Percentiles rank a stretch among this genome's conserved stretches.
These are phyloP conservation scores for Spodoptera littoralis DNA, from an alignment of 2,888 invertebrate species.

Conservation along the genomic window DNA sequence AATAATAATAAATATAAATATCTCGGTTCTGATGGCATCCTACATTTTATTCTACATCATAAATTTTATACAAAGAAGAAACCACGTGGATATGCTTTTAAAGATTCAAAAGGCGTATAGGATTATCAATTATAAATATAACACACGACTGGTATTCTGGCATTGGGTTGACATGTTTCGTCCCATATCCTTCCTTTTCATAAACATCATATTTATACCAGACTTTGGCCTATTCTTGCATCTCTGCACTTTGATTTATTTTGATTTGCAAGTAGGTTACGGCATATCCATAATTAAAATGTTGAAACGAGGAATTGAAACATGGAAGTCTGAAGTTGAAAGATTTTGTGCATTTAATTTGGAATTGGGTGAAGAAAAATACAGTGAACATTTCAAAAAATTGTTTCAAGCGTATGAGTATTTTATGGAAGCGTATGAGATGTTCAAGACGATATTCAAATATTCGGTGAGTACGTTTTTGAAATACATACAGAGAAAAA, in stretches of 20 bases:
- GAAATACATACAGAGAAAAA: too few relatives aligned
- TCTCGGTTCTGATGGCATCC: too few relatives aligned
- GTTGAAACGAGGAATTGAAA: constrained; percentile 23
- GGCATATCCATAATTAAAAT: constrained; percentile 19
- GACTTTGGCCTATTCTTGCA: background rate
- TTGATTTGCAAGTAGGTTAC: constrained; percentile 8
- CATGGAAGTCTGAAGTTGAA: constrained; percentile 27
- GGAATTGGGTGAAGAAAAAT: background rate
- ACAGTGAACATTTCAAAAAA: constrained; percentile 3
- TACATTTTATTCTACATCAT: too few relatives aligned
- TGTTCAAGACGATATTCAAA: constrained; percentile 33
- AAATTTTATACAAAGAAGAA: too few relatives aligned
- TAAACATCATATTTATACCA: background rate
- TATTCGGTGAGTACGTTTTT: constrained; percentile 12
- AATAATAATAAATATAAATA: too few relatives aligned
- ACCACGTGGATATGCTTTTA: too few relatives aligned
- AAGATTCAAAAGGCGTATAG: too few relatives aligned
- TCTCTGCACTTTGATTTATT: constrained; percentile 16
- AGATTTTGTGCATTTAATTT: constrained; percentile 5
- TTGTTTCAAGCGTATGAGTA: constrained; percentile 26
- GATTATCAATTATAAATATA: too few relatives aligned
- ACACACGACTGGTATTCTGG: too few relatives aligned
- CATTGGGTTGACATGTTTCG: too few relatives aligned
- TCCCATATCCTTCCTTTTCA: too few relatives aligned
- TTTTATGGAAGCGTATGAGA: constrained; percentile 27